Conservation (phyloP, 2,888 invertebrate genomes). For the Trichogramma dendrolimi region DNA sequence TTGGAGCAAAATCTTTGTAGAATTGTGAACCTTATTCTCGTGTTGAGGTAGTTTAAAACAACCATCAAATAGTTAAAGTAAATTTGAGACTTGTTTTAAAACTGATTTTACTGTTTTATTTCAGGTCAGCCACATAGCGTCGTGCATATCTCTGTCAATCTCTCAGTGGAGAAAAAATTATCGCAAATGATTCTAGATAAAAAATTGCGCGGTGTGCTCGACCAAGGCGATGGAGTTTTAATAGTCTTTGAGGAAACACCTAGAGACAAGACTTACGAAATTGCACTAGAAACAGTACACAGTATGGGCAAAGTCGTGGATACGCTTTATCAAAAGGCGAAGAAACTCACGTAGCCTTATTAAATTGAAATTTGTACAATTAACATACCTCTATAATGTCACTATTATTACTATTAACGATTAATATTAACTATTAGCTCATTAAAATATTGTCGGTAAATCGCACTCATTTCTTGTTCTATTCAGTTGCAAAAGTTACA, state of each 20-base stretch:
- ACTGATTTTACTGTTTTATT: slow-evolving; percentile 15
- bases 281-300: slow-evolving; percentile 94
- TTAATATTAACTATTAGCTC: slow-evolving; percentile 34
- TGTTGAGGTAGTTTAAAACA: slow-evolving; percentile 65
- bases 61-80: slow-evolving; percentile 7
- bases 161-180: slow-evolving; percentile 94
- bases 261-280: slow-evolving; percentile 95
- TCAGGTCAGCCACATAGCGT: slow-evolving; percentile 79
- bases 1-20: slow-evolving; percentile 98
- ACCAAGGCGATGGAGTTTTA: slow-evolving; percentile 96
- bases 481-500: slow-evolving; percentile 25
- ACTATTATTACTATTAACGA: slow-evolving; percentile 40
- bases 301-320: slow-evolving; percentile 99
- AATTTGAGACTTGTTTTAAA: slow-evolving; percentile 5
- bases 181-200: slow-evolving; percentile 99
- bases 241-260: slow-evolving; percentile 95
- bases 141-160: slow-evolving; percentile 84
- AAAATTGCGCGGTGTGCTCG: slow-evolving; percentile 93
- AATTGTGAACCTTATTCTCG: slow-evolving; percentile 98
- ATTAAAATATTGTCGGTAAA: slow-evolving; percentile 27
- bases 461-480: slow-evolving; percentile 27
- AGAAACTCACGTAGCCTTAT: slow-evolving; percentile 82
- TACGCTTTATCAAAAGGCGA: slow-evolving; percentile 97
- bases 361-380: slow-evolving; percentile 44
- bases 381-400: slow-evolving; percentile 42